Conservation (phyloP, 2,888 invertebrate species). For the Platycheirus rosarum region DNA sequence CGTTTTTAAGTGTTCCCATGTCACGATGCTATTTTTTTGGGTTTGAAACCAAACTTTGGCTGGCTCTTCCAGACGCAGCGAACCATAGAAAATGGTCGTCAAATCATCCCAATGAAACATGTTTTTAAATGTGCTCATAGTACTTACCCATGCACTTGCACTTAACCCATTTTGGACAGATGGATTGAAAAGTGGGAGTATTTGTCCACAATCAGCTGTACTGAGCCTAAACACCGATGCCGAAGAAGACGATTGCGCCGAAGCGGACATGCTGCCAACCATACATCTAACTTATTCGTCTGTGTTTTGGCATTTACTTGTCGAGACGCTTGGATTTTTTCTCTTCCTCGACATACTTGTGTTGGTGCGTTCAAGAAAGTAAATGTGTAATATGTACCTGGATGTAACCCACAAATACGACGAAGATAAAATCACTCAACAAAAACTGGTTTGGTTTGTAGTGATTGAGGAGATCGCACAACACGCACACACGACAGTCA, state of each 20-base stretch:
- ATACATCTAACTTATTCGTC: conserved; percentile 82
- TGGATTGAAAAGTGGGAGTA: conserved; percentile 1
- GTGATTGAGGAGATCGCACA: too few relatives aligned
- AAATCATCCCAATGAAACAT: conserved; percentile 16
- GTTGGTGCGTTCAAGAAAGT: too few relatives aligned
- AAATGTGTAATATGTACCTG: too few relatives aligned
- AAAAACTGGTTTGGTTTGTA: too few relatives aligned
- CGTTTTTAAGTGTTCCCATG: conserved; percentile 2
- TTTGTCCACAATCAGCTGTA: conserved; percentile 2
- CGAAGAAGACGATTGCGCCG: too few relatives aligned
- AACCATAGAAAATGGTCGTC: conserved; percentile 12
- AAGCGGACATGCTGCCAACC: not conserved
- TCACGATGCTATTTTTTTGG: not conserved
- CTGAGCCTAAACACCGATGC: not conserved
- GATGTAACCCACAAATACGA: too few relatives aligned
- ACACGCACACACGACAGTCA: too few relatives aligned
- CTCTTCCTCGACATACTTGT: not conserved
- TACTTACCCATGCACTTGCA: conserved; percentile 16
- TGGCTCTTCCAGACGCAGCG: conserved; percentile 2
- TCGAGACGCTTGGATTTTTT: conserved; percentile 76
- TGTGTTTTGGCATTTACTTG: conserved; percentile 84
- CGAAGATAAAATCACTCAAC: too few relatives aligned
- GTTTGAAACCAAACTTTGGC: conserved; percentile 19
- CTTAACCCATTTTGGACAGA: not conserved
- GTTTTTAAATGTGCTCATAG: not conserved